Percentiles rank a stretch among this genome's conserved stretches.
phyloP scores from a whole-genome alignment of 2,113 vertebrate species.

The Centrocercus urophasianus region DNA sequence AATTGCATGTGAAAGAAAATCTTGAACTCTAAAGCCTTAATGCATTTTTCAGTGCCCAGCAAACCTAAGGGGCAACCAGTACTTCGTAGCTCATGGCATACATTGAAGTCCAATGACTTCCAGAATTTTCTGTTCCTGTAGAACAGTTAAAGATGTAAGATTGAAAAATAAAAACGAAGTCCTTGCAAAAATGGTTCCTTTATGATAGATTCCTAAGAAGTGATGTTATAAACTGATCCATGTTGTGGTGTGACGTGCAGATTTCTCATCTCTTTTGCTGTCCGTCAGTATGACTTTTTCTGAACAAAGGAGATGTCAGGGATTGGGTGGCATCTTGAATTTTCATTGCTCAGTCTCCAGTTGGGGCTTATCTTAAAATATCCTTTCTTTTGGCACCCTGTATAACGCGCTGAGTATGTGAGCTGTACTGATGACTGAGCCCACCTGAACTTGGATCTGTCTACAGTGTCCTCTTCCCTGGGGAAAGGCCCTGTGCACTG shows the following conservation, averaged over 20 bases:
- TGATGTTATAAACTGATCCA: background rate
- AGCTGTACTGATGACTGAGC: background rate
- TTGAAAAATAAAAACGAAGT: background rate
- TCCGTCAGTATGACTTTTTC: background rate
- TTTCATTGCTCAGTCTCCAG: background rate
- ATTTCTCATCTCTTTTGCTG: background rate
- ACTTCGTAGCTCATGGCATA: background rate
- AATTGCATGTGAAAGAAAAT: background rate
- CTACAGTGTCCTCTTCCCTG: background rate
- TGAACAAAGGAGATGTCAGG: background rate
- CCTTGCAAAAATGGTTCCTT: background rate
- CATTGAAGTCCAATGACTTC: background rate
- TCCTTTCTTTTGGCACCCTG: background rate
- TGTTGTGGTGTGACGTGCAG: background rate
- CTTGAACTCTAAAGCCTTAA: background rate
- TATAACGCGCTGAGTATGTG: background rate
- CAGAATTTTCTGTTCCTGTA: background rate
- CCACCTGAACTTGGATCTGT: background rate
- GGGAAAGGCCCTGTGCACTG: background rate
- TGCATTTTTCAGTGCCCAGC: slow-evolving; percentile 1
- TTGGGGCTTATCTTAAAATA: rapidly evolving
- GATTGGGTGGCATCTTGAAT: background rate
- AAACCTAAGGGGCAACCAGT: background rate
- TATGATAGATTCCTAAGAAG: background rate
- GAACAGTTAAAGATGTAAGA: background rate